Base-by-base conservation (phyloP, 2,888 invertebrate species). In the Holacanthella duospinosa region DNA sequence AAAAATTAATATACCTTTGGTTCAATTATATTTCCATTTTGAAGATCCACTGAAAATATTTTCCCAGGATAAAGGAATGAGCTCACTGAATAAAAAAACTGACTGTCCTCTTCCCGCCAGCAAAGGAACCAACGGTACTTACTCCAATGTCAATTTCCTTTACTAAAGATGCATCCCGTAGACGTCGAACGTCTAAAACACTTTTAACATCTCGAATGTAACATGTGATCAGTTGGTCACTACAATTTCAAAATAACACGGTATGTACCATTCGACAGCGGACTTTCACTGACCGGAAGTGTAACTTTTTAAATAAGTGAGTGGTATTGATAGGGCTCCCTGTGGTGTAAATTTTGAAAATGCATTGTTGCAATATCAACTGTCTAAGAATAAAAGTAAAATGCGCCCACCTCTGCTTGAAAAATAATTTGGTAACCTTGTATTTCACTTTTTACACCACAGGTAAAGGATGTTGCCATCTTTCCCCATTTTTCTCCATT, bases 191-290 rank as follows among this genome's bases (percentile, higher is more conserved):
- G 80, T 90, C 87, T 55, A 96, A 81, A 2, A 87, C 84, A 77
- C 87, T 89, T 92, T 94, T 94, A 19, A 95, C 95, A 81, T 97
- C 93, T 75, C 89, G 85, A 65, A 95, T 84, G 76, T 95, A 96
- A 76, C 88, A 88, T 36, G 92, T 79, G 60, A 94, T 83, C 43
- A 97, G 80, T 78, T 90, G 88, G 76, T 93, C 85, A 21, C 84
- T 80, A 77, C 9, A 19, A 43, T n/a, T n/a, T n/a, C 24, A 58
- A 21, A 43, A n/a, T n/a, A n/a, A n/a, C n/a, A n/a, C n/a, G n/a
- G n/a, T n/a, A n/a, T n/a, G n/a, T n/a, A n/a, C n/a, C n/a, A n/a
- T n/a, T n/a, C n/a, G n/a, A n/a, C n/a, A n/a, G n/a, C n/a, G n/a
- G n/a, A n/a, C n/a, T n/a, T n/a, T n/a, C n/a, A n/a, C n/a, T n/a